Evolutionary conservation across 1,140 invertebrate species (phyloP).

Genomic region (Caenorhabditis inopinata): DNA sequence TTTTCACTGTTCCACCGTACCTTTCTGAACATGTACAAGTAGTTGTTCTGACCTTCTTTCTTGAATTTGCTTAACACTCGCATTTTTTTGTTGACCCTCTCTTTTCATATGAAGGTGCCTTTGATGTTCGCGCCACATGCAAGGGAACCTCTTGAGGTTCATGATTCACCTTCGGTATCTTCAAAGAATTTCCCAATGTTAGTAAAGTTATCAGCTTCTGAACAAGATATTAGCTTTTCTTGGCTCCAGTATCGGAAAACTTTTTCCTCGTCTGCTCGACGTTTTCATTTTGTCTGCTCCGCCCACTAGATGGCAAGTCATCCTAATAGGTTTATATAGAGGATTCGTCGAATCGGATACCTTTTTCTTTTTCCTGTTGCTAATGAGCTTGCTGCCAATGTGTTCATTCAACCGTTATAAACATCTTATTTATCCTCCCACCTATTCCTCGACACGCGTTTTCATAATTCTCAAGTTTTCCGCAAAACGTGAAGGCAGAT

Average conservation of each 20-base stretch:
- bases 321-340: neutral
- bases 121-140: neutral
- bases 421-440: neutral
- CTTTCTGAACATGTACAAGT: too few relatives aligned
- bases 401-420: neutral
- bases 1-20: too few relatives aligned
- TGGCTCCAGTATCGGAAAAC: too few relatives aligned
- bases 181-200: neutral
- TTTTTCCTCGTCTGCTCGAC: neutral
- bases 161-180: conserved; percentile 2
- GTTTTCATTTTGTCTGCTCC: neutral
- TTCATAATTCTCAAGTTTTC: too few relatives aligned
- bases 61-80: neutral
- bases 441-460: neutral
- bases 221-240: too few relatives aligned
- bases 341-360: conserved; percentile 13
- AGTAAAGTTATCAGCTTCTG: too few relatives aligned
- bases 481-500: too few relatives aligned
- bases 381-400: neutral
- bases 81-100: neutral
- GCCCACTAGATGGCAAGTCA: neutral
- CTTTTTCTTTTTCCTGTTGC: neutral
- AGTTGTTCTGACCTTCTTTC: neutral
- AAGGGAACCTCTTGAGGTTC: neutral
- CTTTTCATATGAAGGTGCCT: neutral